Conservation (phyloP, 2,113 vertebrate species). For the Gymnorhina tibicen region DNA sequence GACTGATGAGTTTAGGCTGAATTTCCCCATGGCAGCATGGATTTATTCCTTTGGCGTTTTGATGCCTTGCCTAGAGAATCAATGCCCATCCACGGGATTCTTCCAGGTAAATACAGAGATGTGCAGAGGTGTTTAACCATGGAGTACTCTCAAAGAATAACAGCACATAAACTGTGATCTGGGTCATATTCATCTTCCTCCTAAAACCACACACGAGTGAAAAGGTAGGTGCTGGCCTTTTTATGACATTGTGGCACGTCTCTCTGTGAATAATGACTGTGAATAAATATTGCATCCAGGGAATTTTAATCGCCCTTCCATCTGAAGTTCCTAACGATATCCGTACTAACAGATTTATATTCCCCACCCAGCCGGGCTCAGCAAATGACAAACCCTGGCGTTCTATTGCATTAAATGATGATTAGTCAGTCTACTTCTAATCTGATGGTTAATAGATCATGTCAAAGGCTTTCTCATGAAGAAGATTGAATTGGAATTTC, state of each 20-base stretch:
- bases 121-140: not conserved
- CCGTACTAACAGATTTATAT: not conserved
- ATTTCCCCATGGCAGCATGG: not conserved
- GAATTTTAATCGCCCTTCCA: slow-evolving; percentile 44
- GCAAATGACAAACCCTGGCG: not conserved
- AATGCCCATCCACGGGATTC: not conserved
- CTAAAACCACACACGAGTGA: not conserved
- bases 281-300: slow-evolving; percentile 46
- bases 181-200: not conserved
- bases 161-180: not conserved
- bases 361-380: slow-evolving; percentile 11
- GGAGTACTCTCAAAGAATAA: not conserved
- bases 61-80: not conserved
- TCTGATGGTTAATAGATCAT: slow-evolving; percentile 33
- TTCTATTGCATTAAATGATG: not conserved
- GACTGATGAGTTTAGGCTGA: not conserved
- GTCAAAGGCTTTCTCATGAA: not conserved
- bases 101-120: not conserved
- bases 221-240: slow-evolving; percentile 46
- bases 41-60: not conserved
- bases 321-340: not conserved
- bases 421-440: slow-evolving; percentile 17
- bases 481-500: slow-evolving; percentile 24
- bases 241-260: slow-evolving; percentile 14
- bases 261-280: slow-evolving; percentile 34